Evolutionary conservation across 2,888 invertebrate species (phyloP), one percentile per base, ranked within the genome.

Genomic region (Callosobruchus maculatus): DNA sequence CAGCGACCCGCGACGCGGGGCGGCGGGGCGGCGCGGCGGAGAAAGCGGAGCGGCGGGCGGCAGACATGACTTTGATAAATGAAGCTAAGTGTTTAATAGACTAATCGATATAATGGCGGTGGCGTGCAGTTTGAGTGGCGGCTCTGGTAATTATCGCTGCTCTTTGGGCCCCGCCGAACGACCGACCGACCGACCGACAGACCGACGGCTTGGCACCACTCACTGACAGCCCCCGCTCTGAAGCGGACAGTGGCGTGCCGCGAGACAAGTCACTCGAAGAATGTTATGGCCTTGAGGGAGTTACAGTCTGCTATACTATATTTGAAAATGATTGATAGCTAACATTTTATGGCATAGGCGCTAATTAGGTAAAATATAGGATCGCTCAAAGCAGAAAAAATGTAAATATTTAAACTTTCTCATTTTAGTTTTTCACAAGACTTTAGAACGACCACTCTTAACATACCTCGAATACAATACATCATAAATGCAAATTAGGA

Each of bases 41-140:
- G 73, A 75, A 73, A 73, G 70, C 73, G 75, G 71, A 80, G 78
- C 79, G 84, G 78, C 49, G 1, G 49, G 13, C 13, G 79, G 76
- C 79, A 78, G 80, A 81, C 80, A 80, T 80, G 88, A 87, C 88
- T 86, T 86, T 88, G 88, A 88, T 88, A 86, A 87, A 88, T 88
- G 87, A 84, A 83, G 82, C 85, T 84, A 86, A 87, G 87, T 87
- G 86, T 87, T 87, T 88, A 88, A 88, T 88, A 86, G 87, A 87
- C 87, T 87, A 88, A 88, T 88, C 87, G 87, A 88, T 88, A 86
- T 85, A 85, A 85, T 85, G 83, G 82, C 84, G 84, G 82, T 84
- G 84, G 84, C 84, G 85, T 84, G 85, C 82, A 82, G 84, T 82
- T 84, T 86, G 86, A 86, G 84, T 85, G 86, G 84, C 86, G 85